A percentile compares a stretch with the other conserved stretches of the same genome.
Evolutionary conservation across 2,113 vertebrate genomes (phyloP).

Genomic region (Lethenteron camtschaticum): DNA sequence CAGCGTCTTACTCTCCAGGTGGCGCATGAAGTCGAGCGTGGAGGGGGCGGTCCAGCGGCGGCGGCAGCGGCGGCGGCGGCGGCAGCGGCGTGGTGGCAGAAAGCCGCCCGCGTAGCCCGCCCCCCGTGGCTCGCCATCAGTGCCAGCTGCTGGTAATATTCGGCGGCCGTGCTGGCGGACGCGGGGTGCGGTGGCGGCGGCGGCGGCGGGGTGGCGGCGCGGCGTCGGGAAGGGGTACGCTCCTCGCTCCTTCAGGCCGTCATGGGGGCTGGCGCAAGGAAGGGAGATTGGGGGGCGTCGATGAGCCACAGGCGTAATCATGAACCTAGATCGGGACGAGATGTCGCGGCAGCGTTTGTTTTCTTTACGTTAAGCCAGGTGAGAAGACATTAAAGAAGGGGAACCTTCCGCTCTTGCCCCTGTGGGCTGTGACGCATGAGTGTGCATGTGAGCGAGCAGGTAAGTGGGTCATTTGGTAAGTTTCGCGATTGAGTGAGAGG

Average conservation of each 20-base stretch:
- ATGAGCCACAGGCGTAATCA: no score
- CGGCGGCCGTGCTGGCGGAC: conserved; percentile 41
- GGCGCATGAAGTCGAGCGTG: not conserved
- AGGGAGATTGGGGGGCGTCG: not conserved
- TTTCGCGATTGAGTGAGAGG: no score
- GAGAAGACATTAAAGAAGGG: no score
- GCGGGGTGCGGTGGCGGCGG: no score
- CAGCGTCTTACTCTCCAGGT: not conserved
- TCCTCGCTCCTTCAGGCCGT: conserved; percentile 72
- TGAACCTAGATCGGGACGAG: no score
- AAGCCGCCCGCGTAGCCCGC: conserved; percentile 24
- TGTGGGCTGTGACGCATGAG: no score
- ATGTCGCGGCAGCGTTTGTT: no score
- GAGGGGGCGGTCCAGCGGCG: not conserved
- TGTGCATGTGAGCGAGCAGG: no score
- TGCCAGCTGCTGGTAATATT: conserved; percentile 97
- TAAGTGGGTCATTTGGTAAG: no score
- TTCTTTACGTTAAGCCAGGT: no score
- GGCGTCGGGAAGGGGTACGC: conserved; percentile 56
- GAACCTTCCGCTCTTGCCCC: no score
- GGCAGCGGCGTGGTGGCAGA: not conserved
- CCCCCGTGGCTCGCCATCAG: conserved; percentile 59
- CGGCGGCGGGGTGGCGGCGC: conserved; percentile 8
- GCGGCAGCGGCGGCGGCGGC: no score
- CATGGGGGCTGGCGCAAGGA: conserved; percentile 42